Base-by-base conservation (phyloP, 2,797 vertebrate genomes). In the Buceros bicornis region DNA sequence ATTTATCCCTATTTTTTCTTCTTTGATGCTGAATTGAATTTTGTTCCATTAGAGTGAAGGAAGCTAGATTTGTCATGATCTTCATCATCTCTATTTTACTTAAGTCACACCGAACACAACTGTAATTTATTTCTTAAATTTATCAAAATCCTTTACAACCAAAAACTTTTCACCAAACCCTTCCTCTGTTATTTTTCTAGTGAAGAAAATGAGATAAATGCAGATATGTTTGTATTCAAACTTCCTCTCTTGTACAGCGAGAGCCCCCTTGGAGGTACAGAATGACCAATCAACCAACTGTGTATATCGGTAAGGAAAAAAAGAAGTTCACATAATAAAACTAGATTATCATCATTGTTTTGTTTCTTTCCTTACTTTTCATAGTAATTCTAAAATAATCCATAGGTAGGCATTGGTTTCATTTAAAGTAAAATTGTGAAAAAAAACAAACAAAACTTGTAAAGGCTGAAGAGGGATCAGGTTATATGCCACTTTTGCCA, bases 1-100 rank as follows among this genome's bases (percentile, higher is more conserved):
- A 87, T 78, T 89, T 90, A 85, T 95, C 69, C 54, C 57, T 93
- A 61, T 93, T 95, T 93, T 93, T 93, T 47, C 62, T 94, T 84
- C 72, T 94, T 91, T 80, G 85, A 96, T n/a, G 43, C 50, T 77
- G 72, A 82, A 93, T 2, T 93, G 81, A 83, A 88, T 92, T 95
- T 93, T 73, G 66, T 64, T 90, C 92, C 90, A 64, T 77, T 56
- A 70, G 33, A 5, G 2, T 60, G 92, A 78, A 76, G 69, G 79
- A 60, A 62, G 26, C 67, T 71, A 31, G 72, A 58, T 60, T 62
- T 93, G 47, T 67, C 87, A 90, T 87, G 58, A 77, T 86, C 80
- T 72, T 89, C 60, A 70, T 85, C 82, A 82, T 78, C 72, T 82
- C 65, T 70, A 62, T 67, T 95, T 96, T 95, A 35, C 47, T 94